phyloP scores from a whole-genome alignment of 2,113 vertebrate genomes.

The Leptobrachium leishanense region DNA sequence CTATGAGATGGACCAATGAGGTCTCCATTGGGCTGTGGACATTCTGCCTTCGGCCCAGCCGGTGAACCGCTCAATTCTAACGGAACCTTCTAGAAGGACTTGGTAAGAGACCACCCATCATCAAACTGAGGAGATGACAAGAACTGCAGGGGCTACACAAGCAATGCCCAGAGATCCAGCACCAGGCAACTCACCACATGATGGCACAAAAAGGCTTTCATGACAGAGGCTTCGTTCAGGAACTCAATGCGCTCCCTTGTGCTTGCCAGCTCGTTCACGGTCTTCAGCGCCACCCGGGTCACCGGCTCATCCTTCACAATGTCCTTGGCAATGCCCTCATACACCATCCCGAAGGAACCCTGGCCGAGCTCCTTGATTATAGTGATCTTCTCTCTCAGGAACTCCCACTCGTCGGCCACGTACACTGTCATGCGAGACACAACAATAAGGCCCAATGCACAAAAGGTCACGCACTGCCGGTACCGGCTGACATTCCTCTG shows the following conservation, averaged over 20 bases:
- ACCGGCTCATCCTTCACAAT: slow-evolving; percentile 59
- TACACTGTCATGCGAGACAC: slow-evolving; percentile 62
- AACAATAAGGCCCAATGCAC: no score
- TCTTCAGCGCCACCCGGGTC: slow-evolving; percentile 75
- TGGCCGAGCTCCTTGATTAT: slow-evolving; percentile 76
- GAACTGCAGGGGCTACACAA: no score
- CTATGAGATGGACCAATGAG: no score
- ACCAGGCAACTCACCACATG: slow-evolving; percentile 66
- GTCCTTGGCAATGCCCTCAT: slow-evolving; percentile 67
- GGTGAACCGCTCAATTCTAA: no score
- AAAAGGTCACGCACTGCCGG: no score
- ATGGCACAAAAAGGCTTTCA: slow-evolving; percentile 80
- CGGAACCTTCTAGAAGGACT: no score
- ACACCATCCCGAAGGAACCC: slow-evolving; percentile 80
- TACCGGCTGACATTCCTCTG: no score
- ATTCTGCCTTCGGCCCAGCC: no score
- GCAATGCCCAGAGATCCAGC: no score
- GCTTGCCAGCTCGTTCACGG: slow-evolving; percentile 75
- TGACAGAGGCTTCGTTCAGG: slow-evolving; percentile 79
- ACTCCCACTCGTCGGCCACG: slow-evolving; percentile 75
- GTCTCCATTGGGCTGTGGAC: no score
- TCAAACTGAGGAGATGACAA: no score
- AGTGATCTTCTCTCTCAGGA: slow-evolving; percentile 71
- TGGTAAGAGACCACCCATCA: no score
- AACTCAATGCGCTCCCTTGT: slow-evolving; percentile 72